These are phyloP conservation scores for Hydropsyche tenuis DNA, from an alignment of 1,140 invertebrate genomes.

Conservation along the genomic window DNA sequence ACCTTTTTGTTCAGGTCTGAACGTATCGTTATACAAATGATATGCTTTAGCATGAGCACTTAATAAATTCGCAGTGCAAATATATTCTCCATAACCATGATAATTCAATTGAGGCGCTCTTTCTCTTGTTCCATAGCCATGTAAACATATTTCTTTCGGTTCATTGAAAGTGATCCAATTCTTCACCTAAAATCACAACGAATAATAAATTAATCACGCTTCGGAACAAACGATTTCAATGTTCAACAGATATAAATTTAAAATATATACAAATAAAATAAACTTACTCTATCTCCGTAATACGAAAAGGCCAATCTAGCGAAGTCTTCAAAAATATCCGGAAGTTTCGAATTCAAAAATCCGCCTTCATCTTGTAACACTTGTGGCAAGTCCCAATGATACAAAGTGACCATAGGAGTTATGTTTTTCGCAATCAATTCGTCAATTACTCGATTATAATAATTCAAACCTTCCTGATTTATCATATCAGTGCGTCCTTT, in stretches of 20 bases:
- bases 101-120: conserved; percentile 55
- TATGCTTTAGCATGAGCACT: conserved; percentile 65
- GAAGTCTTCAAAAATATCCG: conserved; percentile 64
- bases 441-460: conserved; percentile 68
- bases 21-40: conserved; percentile 60
- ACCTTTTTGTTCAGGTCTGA: conserved; percentile 57
- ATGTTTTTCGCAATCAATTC: conserved; percentile 62
- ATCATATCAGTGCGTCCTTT: conserved; percentile 59
- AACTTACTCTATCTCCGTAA: conserved; percentile 58
- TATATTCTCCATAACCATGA: conserved; percentile 57
- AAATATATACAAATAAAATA: conserved; percentile 54
- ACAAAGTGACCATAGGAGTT: conserved; percentile 62
- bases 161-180: conserved; percentile 63
- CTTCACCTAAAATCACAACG: conserved; percentile 51
- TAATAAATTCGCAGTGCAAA: conserved; percentile 63
- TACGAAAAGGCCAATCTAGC: conserved; percentile 59
- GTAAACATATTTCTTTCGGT: conserved; percentile 54
- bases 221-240: too few relatives aligned
- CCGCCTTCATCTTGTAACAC: conserved; percentile 53
- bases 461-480: conserved; percentile 63
- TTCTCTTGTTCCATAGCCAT: conserved; percentile 53
- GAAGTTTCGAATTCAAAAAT: conserved; percentile 21
- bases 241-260: conserved; percentile 6
- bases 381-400: conserved; percentile 64
- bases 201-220: neutral